Base-by-base conservation (phyloP, 2,888 invertebrate species). In the Lithophane semibrunnea region DNA sequence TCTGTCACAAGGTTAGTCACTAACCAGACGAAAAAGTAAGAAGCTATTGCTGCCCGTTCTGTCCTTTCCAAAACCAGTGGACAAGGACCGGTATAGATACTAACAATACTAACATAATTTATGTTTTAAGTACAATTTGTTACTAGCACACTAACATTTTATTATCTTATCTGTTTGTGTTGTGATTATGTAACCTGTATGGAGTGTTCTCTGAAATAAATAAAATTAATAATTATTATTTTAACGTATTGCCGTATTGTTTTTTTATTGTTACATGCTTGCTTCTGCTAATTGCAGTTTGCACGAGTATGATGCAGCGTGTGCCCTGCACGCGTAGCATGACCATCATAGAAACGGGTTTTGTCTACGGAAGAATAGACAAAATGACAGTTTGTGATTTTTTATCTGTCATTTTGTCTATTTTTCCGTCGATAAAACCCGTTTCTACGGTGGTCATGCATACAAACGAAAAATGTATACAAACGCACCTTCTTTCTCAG, bases 401-500 rank as follows among this genome's bases (percentile, higher is more conserved):
- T n/a, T n/a, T n/a, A n/a, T n/a, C n/a, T n/a, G n/a, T n/a, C n/a
- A n/a, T n/a, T n/a, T n/a, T n/a, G n/a, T n/a, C n/a, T n/a, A n/a
- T n/a, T n/a, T n/a, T n/a, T n/a, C n/a, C n/a, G n/a, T n/a, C n/a
- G n/a, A n/a, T 29, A 29, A 29, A 29, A 29, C 29, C 29, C 29
- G 29, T 29, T 29, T 29, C 29, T 29, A 29, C 29, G 29, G 29
- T 29, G 29, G 29, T 29, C 29, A 29, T 29, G 29, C 29, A 29
- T 29, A 29, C 29, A 29, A 29, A 29, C 29, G 1, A 24, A 66
- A 21, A 66, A 9, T 13, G 5, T 52, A 37, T n/a, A n/a, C 2
- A 37, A 64, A 64, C 75, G 7, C 37, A 97, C 98, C 98, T 91
- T 97, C 96, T 90, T 97, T 98, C 96, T 99, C 99, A 54, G 98